Evolutionary conservation across 1,140 invertebrate genomes (phyloP), one percentile per base, ranked within the genome.

Genomic region (Hirudo medicinalis): DNA sequence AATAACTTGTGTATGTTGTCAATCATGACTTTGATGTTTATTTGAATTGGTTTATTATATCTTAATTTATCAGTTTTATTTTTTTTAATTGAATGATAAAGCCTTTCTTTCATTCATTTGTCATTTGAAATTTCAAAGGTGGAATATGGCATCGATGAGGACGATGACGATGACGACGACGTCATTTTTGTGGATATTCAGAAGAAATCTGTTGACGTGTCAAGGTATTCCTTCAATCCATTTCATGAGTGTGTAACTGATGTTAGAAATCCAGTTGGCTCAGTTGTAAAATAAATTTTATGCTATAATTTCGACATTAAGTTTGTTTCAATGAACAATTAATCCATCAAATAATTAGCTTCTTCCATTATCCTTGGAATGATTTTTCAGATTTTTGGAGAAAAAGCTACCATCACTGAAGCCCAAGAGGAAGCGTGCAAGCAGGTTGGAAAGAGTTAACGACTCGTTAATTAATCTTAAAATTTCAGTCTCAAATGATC

Each of bases 121-220:
- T 13, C 43, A 49, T 49, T 49, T 49, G 11, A 5, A 5, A 3
- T 13, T 25, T 25, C 57, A 25, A 22, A 63, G 57, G 57, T 63
- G 57, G 57, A 63, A 32, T 63, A 63, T 63, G 57, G 57, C 29
- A 13, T 32, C 9, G 29, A 63, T 63, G 57, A 63, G 29, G 57
- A 63, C 1, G 57, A 63, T n/a, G 57, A 63, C 57, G 57, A 63
- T 20, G 57, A 63, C 57, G 57, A 63, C 19, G 57, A 63, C 29
- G 57, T 63, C 2, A 63, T 63, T 25, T 63, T 63, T 63, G 57
- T 63, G 29, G 57, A 63, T 15, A 63, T 63, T 22, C 57, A 63
- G 57, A 63, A 63, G 57, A 63, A 63, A 32, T 0, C 11, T 22
- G 57, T 63, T 0, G 57, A 63, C 29, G 57, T 63, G 19, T 63